These are phyloP conservation scores for Heliothis peltigera DNA, from an alignment of 2,888 invertebrate species.

Conservation along the genomic window DNA sequence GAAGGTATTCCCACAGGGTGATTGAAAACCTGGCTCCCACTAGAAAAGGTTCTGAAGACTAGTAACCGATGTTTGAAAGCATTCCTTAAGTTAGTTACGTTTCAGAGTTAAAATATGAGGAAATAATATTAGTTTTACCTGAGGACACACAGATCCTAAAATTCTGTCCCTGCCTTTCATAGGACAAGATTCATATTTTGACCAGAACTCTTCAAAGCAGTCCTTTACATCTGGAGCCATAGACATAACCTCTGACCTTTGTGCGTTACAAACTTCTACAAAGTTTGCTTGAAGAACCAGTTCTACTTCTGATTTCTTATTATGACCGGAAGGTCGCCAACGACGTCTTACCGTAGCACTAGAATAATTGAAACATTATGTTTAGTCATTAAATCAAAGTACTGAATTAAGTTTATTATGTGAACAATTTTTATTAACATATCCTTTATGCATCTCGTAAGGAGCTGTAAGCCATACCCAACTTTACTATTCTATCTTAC, in stretches of 20 bases:
- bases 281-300: slow-evolving; percentile 93
- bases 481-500: slow-evolving; percentile 1
- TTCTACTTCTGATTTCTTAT: slow-evolving; percentile 92
- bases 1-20: no score
- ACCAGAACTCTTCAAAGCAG: slow-evolving; percentile 94
- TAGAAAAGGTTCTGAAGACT: not conserved
- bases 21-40: no score
- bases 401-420: no score
- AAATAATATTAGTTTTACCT: slow-evolving; percentile 84
- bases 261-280: slow-evolving; percentile 91
- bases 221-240: slow-evolving; percentile 92
- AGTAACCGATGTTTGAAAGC: not conserved
- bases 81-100: no score
- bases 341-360: slow-evolving; percentile 94
- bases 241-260: slow-evolving; percentile 82
- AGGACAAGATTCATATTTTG: slow-evolving; percentile 90
- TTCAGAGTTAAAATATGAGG: no score
- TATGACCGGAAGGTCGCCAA: slow-evolving; percentile 91
- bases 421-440: no score
- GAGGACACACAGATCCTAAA: slow-evolving; percentile 95
- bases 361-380: no score
- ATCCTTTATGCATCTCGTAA: no score
- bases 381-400: no score
- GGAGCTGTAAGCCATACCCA: no score
- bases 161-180: slow-evolving; percentile 94